Base-by-base conservation (phyloP, 30 jellyfish, hydroid and myxozoan species). In the Catostylus mosaicus region DNA sequence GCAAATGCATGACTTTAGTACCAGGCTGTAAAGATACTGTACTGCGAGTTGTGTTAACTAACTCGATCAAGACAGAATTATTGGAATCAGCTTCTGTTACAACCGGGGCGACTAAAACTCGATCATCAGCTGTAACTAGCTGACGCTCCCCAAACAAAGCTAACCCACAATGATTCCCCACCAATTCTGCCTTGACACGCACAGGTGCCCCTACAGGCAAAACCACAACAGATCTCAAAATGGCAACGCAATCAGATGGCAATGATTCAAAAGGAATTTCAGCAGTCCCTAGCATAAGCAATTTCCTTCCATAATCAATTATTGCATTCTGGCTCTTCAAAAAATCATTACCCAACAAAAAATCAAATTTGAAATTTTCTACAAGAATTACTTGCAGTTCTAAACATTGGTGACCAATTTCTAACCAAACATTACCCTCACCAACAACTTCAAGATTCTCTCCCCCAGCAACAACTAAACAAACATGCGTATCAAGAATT, bases 121-220 rank as follows among this genome's bases (percentile, higher is more conserved):
- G 73, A 16, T 80, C 85, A 35, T 78, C 82, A 78, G 89, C 71
- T 38, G 31, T 78, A 52, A 82, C 92, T 37, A 69, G 45, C 86
- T 82, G 86, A 16, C 94, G 73, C 77, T 83, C 81, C 82, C 94
- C 87, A 83, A 69, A 83, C 87, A 83, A 69, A 80, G 90, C 57
- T 63, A 63, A 62, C 26, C 94, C 94, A 71, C 94, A 72, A 72
- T 83, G 94, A 61, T 69, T 72, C 88, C 87, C 94, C 52, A 60
- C 20, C 34, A 83, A 83, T 83, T 83, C 95, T 69, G 57, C 75
- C 65, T 87, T 48, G 75, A 30, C 73, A 45, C 36, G 43, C 37
- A 24, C 10, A 45, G 19, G 51, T 11, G 19, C 35, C 47, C 88
- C 94, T 71, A 71, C 87, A 70, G 88, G 95, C 45, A 84, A 4